Conservation (phyloP, 2,797 vertebrate genomes). For the Hyperoplus immaculatus region DNA sequence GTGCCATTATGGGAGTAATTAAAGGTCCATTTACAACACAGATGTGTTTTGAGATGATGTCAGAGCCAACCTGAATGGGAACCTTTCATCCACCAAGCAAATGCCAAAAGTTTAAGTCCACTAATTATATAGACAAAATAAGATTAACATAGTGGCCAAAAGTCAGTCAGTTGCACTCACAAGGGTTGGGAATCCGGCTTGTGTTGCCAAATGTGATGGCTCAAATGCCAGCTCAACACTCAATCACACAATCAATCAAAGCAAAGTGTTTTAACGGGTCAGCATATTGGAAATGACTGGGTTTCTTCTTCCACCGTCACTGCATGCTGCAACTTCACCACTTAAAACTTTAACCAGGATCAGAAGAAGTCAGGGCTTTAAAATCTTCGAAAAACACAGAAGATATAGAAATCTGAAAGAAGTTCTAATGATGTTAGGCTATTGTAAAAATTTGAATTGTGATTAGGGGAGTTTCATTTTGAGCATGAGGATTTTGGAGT, state of each 20-base stretch:
- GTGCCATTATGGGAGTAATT: slow-evolving; percentile 20
- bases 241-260: neutral
- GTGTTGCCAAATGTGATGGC: neutral
- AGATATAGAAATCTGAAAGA: neutral
- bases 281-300: neutral
- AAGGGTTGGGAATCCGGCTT: no score
- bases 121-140: neutral
- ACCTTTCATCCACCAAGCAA: neutral
- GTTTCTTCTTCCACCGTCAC: neutral
- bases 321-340: no score
- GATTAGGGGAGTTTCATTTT: neutral
- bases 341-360: neutral
- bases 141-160: no score
- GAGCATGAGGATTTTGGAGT: neutral
- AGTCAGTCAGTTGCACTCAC: no score
- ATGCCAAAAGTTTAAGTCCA: neutral
- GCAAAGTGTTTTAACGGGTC: neutral
- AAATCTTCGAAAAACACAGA: neutral
- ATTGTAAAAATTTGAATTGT: neutral
- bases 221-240: neutral
- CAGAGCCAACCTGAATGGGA: neutral
- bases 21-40: neutral
- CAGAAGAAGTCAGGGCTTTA: neutral
- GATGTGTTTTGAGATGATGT: slow-evolving; percentile 1
- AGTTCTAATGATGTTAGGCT: neutral